Evolutionary conservation across 2,888 invertebrate genomes (phyloP).

Genomic region (Drosophila buzzatii): DNA sequence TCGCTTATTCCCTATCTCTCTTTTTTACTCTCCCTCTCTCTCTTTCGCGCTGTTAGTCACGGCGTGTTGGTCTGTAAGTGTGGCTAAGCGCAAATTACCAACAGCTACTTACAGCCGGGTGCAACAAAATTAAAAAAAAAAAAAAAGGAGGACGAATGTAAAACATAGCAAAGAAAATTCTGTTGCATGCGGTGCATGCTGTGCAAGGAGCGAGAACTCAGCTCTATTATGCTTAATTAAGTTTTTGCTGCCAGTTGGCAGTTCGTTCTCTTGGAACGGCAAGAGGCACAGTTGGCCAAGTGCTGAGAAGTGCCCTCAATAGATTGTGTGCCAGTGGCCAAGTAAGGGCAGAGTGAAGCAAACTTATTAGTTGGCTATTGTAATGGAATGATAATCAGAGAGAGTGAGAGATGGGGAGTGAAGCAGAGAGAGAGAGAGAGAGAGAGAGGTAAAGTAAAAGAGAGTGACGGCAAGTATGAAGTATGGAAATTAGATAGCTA

Average conservation of each 20-base stretch:
- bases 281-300: slow-evolving; percentile 20
- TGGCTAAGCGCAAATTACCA: slow-evolving; percentile 77
- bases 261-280: slow-evolving; percentile 34
- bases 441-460: not conserved
- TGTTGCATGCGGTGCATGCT: slow-evolving; percentile 19
- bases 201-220: slow-evolving; percentile 31
- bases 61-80: slow-evolving; percentile 68
- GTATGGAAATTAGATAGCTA: not conserved
- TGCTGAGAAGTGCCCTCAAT: slow-evolving; percentile 38
- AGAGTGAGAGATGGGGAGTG: not conserved
- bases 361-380: slow-evolving; percentile 52
- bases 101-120: slow-evolving; percentile 68
- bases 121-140: slow-evolving; percentile 10
- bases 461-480: not conserved
- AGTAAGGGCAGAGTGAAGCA: slow-evolving; percentile 10
- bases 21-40: no score
- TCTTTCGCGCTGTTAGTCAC: not conserved
- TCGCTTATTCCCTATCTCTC: not conserved
- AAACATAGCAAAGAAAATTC: slow-evolving; percentile 23
- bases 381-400: slow-evolving; percentile 26
- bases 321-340: slow-evolving; percentile 27
- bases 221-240: slow-evolving; percentile 77
- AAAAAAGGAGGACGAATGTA: not conserved
- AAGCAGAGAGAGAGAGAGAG: no score
- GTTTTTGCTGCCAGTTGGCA: slow-evolving; percentile 54